Evolutionary conservation across 2,113 vertebrate genomes (phyloP), one percentile per base, ranked within the genome.

Genomic region (Sapayoa aenigma): DNA sequence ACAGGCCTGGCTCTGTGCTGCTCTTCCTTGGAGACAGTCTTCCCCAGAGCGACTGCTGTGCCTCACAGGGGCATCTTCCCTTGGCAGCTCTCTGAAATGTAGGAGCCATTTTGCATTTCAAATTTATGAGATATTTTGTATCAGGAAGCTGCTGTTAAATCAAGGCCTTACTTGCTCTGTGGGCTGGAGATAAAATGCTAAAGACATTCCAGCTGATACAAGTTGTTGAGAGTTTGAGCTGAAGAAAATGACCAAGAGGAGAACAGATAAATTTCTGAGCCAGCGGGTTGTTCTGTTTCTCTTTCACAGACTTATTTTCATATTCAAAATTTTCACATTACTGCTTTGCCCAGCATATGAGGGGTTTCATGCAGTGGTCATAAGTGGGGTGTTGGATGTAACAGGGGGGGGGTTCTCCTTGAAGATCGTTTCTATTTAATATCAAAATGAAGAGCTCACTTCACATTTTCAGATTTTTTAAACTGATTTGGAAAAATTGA

Each of bases 81-180:
- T 59, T 90, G 59, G 76, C 72, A 96, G 63, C 28, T 59, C 44
- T 80, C 90, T 84, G 83, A 93, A 94, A 86, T 41, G 39, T 60
- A 60, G 71, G 31, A 76, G n/a, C 41, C 82, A 62, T 35, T 95
- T 65, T 91, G 56, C 80, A 89, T 94, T 91, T 93, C 81, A 82
- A 39, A 91, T 91, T 72, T 53, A 75, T 75, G 73, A 84, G 58
- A n/a, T 47, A 72, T 76, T 95, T 95, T 93, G 25, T 84, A 87
- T 53, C 44, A 81, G 58, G 49, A 91, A 87, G 24, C 60, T 78
- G 77, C 52, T 76, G 53, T 91, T 87, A 87, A 89, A 84, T 42
- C 81, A 59, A 91, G 37, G 20, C 49, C 77, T 92, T 71, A 11
- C 24, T 78, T 89, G 66, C 52, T 89, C 52, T 68, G 55, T 94